A percentile compares a stretch with the other conserved stretches of the same genome.
These are phyloP conservation scores for Anas platyrhynchos DNA, from an alignment of 2,113 vertebrate species.

Conservation along the genomic window DNA sequence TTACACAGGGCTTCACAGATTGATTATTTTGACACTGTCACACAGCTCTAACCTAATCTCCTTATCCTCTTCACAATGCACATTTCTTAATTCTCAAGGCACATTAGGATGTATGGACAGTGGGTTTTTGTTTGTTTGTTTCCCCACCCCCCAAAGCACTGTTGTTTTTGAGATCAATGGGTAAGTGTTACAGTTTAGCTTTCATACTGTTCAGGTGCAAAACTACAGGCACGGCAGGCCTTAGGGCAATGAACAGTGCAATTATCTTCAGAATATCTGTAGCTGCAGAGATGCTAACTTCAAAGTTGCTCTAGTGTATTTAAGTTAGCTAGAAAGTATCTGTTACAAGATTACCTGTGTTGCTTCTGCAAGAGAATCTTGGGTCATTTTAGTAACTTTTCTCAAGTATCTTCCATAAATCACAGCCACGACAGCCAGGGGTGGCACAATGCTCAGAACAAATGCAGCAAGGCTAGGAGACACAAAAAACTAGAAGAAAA, in stretches of 20 bases:
- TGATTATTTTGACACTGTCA: not conserved
- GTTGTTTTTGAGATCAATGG: not conserved
- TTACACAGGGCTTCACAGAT: not conserved
- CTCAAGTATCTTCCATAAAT: constrained; percentile 91
- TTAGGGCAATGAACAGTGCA: not conserved
- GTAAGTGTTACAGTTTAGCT: not conserved
- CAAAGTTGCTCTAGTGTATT: too few relatives aligned
- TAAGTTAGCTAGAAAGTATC: not conserved
- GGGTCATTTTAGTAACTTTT: constrained; percentile 89
- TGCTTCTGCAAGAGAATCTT: constrained; percentile 93
- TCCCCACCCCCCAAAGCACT: not conserved
- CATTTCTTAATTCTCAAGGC: not conserved
- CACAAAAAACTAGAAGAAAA: constrained; percentile 87
- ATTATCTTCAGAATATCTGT: not conserved
- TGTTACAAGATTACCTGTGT: constrained; percentile 84
- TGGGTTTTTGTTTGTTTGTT: not conserved
- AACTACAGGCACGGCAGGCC: not conserved
- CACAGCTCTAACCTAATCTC: not conserved
- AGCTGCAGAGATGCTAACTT: not conserved
- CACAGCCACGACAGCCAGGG: constrained; percentile 85
- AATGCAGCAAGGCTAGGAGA: constrained; percentile 91
- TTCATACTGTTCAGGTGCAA: not conserved
- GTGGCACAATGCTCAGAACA: constrained; percentile 91
- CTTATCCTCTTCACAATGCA: not conserved
- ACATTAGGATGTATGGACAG: not conserved